phyloP scores from a whole-genome alignment of 2,888 invertebrate genomes.

The Mythimna pallens region DNA sequence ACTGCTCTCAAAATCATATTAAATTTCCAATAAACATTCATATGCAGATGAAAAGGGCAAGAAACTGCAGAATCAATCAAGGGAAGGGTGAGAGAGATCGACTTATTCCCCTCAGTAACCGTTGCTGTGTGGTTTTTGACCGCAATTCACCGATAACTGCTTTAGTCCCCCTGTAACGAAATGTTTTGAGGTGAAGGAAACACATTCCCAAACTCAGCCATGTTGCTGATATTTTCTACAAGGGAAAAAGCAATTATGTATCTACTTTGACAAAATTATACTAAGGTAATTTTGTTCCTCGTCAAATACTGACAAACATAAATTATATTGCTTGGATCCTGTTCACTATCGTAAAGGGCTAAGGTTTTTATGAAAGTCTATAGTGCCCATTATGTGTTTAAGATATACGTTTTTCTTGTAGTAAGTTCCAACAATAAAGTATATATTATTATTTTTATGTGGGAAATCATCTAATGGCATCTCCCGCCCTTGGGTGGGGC shows the following conservation, averaged over 20 bases:
- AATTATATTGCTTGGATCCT: no score
- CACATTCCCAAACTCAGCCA: slow-evolving; percentile 14
- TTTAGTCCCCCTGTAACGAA: slow-evolving; percentile 6
- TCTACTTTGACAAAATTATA: slow-evolving; percentile 18
- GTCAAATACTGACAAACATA: slow-evolving; percentile 4
- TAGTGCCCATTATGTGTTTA: no score
- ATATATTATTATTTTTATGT: no score
- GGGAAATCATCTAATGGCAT: no score
- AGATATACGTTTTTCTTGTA: no score
- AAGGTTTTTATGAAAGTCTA: no score
- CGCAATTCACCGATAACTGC: slow-evolving; percentile 34
- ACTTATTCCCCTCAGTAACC: not conserved
- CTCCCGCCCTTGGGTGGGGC: no score
- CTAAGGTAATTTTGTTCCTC: slow-evolving; percentile 24
- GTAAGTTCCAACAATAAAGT: no score
- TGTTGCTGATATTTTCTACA: slow-evolving; percentile 11
- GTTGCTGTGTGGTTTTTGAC: slow-evolving; percentile 21
- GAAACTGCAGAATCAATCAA: not conserved
- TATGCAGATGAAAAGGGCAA: no score
- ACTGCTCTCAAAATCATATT: no score
- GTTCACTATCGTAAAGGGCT: no score
- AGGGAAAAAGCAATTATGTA: slow-evolving; percentile 30
- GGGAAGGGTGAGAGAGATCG: no score
- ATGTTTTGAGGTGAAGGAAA: not conserved
- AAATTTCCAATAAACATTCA: not conserved